Evolutionary conservation across 2,888 invertebrate genomes (phyloP), one percentile per base, ranked within the genome.

Genomic region (Drosophila sordidula): DNA sequence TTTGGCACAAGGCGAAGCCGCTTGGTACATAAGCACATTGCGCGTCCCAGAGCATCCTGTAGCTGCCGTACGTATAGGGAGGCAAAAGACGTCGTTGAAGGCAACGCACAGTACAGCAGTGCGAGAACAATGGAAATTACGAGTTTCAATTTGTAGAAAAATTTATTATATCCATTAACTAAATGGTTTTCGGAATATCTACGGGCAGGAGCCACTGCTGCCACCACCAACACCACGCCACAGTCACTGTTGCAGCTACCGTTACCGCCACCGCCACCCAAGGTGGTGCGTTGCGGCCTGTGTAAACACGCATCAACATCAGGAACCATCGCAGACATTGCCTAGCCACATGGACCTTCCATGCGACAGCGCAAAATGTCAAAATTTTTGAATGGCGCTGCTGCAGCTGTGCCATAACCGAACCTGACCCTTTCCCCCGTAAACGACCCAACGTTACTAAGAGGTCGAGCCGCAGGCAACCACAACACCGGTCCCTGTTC

Each of bases 111-210:
- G 68, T 69, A 64, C 54, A 63, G 68, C 70, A 64, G 78, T 78
- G 81, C 81, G 87, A 82, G 84, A 84, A 90, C 88, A 80, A 83
- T 86, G 83, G 90, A 90, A 90, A 89, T 91, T 91, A 91, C 90
- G 90, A 91, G 85, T 91, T 92, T 90, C 90, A 91, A 92, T 91
- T 91, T 91, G 86, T 90, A 89, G 84, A 85, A 83, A 92, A 92
- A 92, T 92, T 92, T 92, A 92, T 92, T 91, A 91, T 91, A 90
- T 90, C 91, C 92, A 92, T 92, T 92, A 92, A 90, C 88, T 87
- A 91, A 92, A 92, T 92, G 91, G 91, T 87, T 90, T 90, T 90
- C 86, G 72, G 85, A 85, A 86, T 86, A 83, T 81, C 78, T 84
- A 71, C 67, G 63, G 59, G 62, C 56, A 18, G 61, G 36, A 65